Evolutionary conservation across 2,113 vertebrate species (phyloP), one percentile per base, ranked within the genome.

Genomic region (Galemys pyrenaicus): DNA sequence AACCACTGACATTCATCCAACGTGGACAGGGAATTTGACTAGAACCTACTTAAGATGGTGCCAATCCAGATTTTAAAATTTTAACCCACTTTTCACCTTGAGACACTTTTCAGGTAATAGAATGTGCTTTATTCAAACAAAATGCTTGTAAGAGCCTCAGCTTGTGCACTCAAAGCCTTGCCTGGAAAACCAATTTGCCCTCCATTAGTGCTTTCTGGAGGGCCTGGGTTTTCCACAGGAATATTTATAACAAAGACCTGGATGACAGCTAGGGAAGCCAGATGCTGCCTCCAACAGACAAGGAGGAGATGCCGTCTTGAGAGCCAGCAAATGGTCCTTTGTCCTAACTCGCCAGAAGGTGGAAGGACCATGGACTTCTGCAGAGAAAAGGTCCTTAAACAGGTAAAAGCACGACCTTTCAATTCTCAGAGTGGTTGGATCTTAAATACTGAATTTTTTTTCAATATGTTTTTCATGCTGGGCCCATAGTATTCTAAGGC

Each of bases 141-240:
- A 99, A 98, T 32, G 97, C 97, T 16, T 99, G 99, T 97, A 98
- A 98, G 92, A 98, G 99, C 95, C 98, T 98, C 15, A 98, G 99
- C 96, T 86, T 99, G 80, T 97, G 97, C 37, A 98, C 98, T 56
- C 58, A 20, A 1, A 82, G 94, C 1, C 78, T 28, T 1, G 98
- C 20, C 74, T 99, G 98, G 97, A 98, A 97, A 94, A 99, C 99
- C 73, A 99, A 99, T 96, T 95, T 99, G 88, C 98, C 99, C 4
- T 99, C 99, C 96, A 99, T 98, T 94, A 98, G 97, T 1, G 98
- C 99, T 0, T 99, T 99, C 96, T 95, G 98, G 87, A 99, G 20
- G 98, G 41, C 99, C 99, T 80, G 98, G 99, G 0, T 99, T 99
- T 74, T 99, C 99, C 1, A 99, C 99, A 86, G 67, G 96, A 90